phyloP scores from a whole-genome alignment of 2,888 invertebrate species.

The Orthosia gracilis region DNA sequence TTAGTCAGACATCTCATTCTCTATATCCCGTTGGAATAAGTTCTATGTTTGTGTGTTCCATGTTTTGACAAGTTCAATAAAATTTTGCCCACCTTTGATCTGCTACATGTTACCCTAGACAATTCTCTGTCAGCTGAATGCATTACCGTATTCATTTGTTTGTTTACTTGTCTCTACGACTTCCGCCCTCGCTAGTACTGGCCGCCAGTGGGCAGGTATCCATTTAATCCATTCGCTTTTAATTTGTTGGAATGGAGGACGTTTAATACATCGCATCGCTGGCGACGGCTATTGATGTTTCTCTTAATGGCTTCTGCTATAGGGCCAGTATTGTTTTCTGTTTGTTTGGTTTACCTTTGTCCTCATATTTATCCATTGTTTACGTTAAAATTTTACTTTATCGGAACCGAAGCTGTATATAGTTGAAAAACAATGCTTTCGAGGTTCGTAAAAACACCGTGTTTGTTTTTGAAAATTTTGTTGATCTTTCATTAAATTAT shows the following conservation, averaged over 20 bases:
- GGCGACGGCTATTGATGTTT: conserved; percentile 44
- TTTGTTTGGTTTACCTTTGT: conserved; percentile 21
- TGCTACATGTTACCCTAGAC: neutral
- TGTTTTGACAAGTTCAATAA: neutral
- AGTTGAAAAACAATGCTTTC: no score
- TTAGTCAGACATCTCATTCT: no score
- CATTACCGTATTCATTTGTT: neutral
- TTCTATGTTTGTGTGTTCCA: no score
- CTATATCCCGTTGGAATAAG: no score
- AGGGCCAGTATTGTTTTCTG: conserved; percentile 21
- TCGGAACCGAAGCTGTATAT: no score
- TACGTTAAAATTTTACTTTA: neutral
- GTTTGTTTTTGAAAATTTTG: no score
- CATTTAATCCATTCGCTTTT: conserved; percentile 62
- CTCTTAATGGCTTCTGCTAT: conserved; percentile 29
- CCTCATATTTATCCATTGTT: conserved; percentile 2
- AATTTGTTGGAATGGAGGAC: conserved; percentile 60
- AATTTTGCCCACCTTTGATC: neutral
- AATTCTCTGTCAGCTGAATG: neutral
- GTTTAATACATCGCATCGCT: conserved; percentile 62
- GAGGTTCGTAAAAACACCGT: no score
- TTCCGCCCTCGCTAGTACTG: conserved; percentile 19
- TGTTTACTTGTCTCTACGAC: neutral
- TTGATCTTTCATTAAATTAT: no score
- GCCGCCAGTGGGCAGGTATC: conserved; percentile 43